These are phyloP conservation scores for Chunga burmeisteri DNA, from an alignment of 2,113 vertebrate species.

Conservation along the genomic window DNA sequence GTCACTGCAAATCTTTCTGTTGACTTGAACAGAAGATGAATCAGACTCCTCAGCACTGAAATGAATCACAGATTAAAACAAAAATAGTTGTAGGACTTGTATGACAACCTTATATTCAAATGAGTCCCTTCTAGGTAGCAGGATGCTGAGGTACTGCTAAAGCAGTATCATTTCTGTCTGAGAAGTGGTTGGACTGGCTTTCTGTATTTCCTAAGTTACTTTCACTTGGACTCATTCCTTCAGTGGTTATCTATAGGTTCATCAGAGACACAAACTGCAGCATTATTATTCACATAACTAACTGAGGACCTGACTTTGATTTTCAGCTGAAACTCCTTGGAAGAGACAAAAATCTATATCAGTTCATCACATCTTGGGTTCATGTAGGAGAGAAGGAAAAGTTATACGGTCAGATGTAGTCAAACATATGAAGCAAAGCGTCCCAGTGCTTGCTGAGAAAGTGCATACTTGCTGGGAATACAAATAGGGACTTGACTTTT, in stretches of 20 bases:
- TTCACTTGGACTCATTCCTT: slow-evolving; percentile 6
- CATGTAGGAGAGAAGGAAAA: neutral
- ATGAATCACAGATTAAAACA: neutral
- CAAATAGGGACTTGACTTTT: rapidly evolving
- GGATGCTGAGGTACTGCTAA: neutral
- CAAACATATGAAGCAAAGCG: neutral
- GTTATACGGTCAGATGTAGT: neutral
- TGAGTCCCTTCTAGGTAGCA: neutral
- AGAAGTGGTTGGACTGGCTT: neutral
- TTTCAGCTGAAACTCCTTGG: neutral
- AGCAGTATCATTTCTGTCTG: neutral
- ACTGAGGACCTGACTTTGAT: slow-evolving; percentile 14
- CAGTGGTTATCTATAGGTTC: slow-evolving; percentile 1
- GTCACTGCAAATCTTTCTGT: neutral
- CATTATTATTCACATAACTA: neutral
- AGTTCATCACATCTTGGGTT: neutral
- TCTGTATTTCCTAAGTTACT: neutral
- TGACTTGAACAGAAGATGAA: neutral
- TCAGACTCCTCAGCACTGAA: neutral
- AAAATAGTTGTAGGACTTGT: neutral
- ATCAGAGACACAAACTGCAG: slow-evolving; percentile 30
- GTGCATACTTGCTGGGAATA: neutral
- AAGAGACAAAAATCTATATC: slow-evolving; percentile 4
- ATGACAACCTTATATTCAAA: neutral
- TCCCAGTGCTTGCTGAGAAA: neutral